Evolutionary conservation across 2,113 vertebrate genomes (phyloP).

Genomic region (Synchiropus splendidus): DNA sequence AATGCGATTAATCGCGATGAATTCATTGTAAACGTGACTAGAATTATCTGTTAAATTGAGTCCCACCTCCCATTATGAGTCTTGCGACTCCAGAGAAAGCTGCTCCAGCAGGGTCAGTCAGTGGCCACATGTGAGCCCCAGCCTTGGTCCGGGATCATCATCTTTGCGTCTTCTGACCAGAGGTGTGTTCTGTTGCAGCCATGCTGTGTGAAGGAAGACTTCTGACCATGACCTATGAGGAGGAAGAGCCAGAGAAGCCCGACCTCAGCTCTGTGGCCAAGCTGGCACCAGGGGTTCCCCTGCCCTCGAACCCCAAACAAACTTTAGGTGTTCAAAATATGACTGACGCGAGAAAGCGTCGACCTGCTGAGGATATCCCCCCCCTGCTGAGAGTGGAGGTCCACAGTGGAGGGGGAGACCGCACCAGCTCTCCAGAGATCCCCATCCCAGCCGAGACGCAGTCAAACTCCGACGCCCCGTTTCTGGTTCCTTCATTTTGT

Average conservation of each 20-base stretch:
- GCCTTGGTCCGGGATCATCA: neutral
- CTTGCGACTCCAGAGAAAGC: too few species aligned
- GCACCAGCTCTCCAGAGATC: constrained; percentile 52
- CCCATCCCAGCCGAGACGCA: constrained; percentile 52
- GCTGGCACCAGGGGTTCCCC: constrained; percentile 44
- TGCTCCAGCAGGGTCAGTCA: too few species aligned
- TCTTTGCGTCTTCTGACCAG: too few species aligned
- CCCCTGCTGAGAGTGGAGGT: constrained; percentile 18
- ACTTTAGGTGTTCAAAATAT: too few species aligned
- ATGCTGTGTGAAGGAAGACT: constrained; percentile 91
- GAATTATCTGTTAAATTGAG: too few species aligned
- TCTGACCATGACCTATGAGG: constrained; percentile 67
- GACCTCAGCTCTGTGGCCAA: neutral
- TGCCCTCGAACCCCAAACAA: constrained; percentile 13
- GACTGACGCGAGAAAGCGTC: too few species aligned
- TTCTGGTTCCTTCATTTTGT: constrained; percentile 85
- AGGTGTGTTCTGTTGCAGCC: constrained; percentile 40
- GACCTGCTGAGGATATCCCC: constrained; percentile 3
- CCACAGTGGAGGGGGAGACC: constrained; percentile 7
- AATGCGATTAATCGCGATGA: too few species aligned
- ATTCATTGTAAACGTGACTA: too few species aligned
- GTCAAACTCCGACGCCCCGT: constrained; percentile 64
- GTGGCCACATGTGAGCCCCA: too few species aligned
- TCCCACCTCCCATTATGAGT: too few species aligned
- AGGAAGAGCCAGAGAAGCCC: constrained; percentile 29